Evolutionary conservation across 2,113 vertebrate species (phyloP), one percentile per base, ranked within the genome.

Genomic region (Stegostoma tigrinum): DNA sequence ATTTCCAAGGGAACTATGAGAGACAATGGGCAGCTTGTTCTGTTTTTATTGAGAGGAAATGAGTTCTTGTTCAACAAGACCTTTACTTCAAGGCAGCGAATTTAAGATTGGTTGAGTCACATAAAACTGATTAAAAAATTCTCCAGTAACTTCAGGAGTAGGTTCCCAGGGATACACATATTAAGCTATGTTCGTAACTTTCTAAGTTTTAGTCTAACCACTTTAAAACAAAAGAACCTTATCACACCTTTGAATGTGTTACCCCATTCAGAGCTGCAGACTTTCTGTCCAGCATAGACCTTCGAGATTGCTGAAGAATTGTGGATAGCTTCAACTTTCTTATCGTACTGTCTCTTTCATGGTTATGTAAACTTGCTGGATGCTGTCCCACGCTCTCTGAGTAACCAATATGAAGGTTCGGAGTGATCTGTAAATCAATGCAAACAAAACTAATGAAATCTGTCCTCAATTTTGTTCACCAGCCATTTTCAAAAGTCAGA

Each of bases 1-100:
- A 67, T 72, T 95, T 95, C 42, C 93, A 95, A 10, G 93, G 66
- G 66, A 72, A 21, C 24, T 42, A 34, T 14, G 66, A 14, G 42
- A 68, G 93, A 95, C 93, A 95, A 95, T 95, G 68, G 24, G 42
- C 23, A 95, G 93, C 93, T 95, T 95, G 42, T 95, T 95, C 67
- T 72, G 67, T 30, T 72, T 72, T 95, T 70, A 72, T 95, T 42
- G 67, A 95, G 93, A 95, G 93, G 93, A 95, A 95, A 72, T 70
- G 45, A 72, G 93, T 48, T 45, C 67, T 48, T 27, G 67, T 95
- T 70, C 93, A 72, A 95, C 93, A 95, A 68, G 66, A 68, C 45
- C 93, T 70, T 0, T 52, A 48, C n/a, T 95, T 72, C 67, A 48
- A 61, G 93, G 45, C 93, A 72, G 67, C 67, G 66, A 67, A 94